Conservation (phyloP, 2,888 invertebrate genomes). For the Allophyes oxyacanthae region DNA sequence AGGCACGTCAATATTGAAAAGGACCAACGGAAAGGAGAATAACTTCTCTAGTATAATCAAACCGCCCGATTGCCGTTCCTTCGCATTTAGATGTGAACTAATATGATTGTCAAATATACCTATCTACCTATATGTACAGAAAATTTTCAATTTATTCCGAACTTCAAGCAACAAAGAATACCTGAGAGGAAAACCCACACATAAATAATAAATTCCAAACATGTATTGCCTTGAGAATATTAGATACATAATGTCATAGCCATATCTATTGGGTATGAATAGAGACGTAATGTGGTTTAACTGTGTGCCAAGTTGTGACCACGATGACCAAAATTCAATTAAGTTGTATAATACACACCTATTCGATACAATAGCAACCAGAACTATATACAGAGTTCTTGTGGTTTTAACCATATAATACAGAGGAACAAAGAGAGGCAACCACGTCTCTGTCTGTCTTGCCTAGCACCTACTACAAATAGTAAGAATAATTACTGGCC, state of each 20-base stretch:
- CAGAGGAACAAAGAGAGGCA: neutral
- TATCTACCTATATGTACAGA: neutral
- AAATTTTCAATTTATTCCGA: constrained; percentile 4
- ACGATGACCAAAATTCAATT: constrained; percentile 45
- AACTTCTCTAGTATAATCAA: constrained; percentile 2
- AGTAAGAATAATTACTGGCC: too few relatives aligned
- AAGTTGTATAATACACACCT: constrained; percentile 18
- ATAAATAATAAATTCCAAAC: constrained; percentile 33
- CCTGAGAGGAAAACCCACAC: constrained; percentile 2
- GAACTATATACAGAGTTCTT: constrained; percentile 12
- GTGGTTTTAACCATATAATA: constrained; percentile 35
- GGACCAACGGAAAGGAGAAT: too few relatives aligned
- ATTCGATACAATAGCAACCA: constrained; percentile 32
- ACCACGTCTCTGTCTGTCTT: too few relatives aligned
- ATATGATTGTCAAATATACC: constrained; percentile 1
- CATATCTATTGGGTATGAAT: constrained; percentile 16
- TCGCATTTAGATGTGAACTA: neutral
- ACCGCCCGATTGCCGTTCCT: neutral
- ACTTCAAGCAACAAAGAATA: constrained; percentile 10
- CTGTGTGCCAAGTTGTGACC: constrained; percentile 38
- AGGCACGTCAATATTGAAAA: too few relatives aligned
- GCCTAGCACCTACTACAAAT: too few relatives aligned
- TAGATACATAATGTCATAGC: constrained; percentile 24
- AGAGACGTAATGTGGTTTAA: constrained; percentile 31
- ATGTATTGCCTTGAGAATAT: constrained; percentile 35